phyloP scores from a whole-genome alignment of 2,113 vertebrate species.

The Mesitornis unicolor region DNA sequence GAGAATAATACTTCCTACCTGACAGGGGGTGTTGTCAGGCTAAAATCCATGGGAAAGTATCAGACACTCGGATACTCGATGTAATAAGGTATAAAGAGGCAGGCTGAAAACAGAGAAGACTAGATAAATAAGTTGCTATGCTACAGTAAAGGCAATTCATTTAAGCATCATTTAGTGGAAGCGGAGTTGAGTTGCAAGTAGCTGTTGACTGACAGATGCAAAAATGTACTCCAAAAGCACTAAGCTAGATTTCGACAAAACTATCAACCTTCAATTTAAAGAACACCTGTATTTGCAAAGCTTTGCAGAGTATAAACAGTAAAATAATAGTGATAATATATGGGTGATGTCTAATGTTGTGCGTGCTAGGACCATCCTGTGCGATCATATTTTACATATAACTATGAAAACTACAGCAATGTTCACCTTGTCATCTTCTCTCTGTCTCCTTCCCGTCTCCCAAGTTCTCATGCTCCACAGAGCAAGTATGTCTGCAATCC shows the following conservation, averaged over 20 bases:
- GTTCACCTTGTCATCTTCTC: neutral
- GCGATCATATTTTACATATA: neutral
- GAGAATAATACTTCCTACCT: slow-evolving; percentile 45
- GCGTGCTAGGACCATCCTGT: neutral
- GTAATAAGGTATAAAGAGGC: slow-evolving; percentile 8
- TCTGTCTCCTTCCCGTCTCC: neutral
- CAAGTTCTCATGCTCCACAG: neutral
- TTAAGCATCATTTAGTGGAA: neutral
- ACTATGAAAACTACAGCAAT: neutral
- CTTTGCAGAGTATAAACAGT: neutral
- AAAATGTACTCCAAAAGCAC: neutral
- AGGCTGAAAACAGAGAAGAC: slow-evolving; percentile 24
- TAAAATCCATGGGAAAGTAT: slow-evolving; percentile 51
- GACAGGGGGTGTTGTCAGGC: slow-evolving; percentile 23
- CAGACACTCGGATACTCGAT: neutral
- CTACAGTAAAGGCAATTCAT: slow-evolving; percentile 44
- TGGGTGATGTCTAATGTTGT: neutral
- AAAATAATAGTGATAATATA: neutral
- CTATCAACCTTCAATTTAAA: neutral
- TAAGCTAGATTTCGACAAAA: neutral
- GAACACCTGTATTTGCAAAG: neutral
- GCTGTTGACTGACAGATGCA: neutral
- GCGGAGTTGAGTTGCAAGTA: slow-evolving; percentile 10
- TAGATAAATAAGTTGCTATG: slow-evolving; percentile 60
- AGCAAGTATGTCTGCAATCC: neutral